These are phyloP conservation scores for Crepidodera aurea DNA, from an alignment of 2,888 invertebrate species.

Conservation along the genomic window DNA sequence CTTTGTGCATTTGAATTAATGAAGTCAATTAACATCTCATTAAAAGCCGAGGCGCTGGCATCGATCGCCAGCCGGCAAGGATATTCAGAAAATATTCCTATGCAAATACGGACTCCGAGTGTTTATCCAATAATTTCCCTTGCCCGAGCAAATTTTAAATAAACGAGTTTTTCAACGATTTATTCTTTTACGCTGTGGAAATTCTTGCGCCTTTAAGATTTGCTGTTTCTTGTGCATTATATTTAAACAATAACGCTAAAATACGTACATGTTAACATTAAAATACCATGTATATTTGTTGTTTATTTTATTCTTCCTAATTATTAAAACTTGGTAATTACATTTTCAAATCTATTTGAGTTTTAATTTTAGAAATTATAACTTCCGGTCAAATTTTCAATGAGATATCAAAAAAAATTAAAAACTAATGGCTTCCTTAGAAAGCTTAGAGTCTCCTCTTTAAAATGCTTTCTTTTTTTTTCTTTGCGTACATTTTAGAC, in stretches of 20 bases:
- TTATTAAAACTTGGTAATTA: no score
- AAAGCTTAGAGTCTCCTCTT: no score
- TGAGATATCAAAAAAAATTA: no score
- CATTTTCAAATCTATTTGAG: no score
- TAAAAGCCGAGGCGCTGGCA: conserved; percentile 2
- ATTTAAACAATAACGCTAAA: not conserved
- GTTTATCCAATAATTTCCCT: conserved; percentile 28
- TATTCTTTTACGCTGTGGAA: not conserved
- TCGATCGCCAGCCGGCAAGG: not conserved
- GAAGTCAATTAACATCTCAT: conserved; percentile 24
- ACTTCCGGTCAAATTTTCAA: no score
- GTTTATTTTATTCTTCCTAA: no score
- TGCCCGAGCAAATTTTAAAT: conserved; percentile 21
- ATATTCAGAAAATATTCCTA: conserved; percentile 18
- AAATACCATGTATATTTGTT: no score
- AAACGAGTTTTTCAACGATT: conserved; percentile 16
- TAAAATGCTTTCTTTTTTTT: no score
- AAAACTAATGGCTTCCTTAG: no score
- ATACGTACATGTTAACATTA: no score
- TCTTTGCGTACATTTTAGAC: no score
- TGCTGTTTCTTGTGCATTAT: not conserved
- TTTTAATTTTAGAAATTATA: no score
- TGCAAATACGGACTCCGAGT: conserved; percentile 20
- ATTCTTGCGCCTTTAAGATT: not conserved
- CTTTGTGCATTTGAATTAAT: conserved; percentile 11